Evolutionary conservation across 2,888 invertebrate species (phyloP), one percentile per base, ranked within the genome.

Genomic region (Acleris literana): DNA sequence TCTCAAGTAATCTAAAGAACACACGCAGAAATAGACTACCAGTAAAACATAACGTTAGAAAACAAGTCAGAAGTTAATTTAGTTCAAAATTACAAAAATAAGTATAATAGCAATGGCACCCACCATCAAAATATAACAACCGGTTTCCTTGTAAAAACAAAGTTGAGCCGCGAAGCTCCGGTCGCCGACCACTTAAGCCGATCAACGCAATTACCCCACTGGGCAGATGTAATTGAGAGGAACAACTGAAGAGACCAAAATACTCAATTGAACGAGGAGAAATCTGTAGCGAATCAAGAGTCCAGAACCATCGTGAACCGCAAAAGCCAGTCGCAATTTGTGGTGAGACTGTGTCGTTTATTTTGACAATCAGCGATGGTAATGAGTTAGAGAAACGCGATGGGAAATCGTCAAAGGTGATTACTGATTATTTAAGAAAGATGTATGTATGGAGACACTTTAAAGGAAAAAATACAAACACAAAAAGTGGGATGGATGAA

Each of bases 101-200:
- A 57, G 44, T 33, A 59, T 43, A 59, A 64, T 59, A 43, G 17
- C 49, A 64, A 29, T 29, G 54, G 54, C 44, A 51, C 29, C 54
- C 18, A 25, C 53, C 20, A 48, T 62, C 44, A 58, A 53, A 68
- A 69, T 54, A 71, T 74, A 76, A 79, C 69, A 69, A 76, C 64
- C 48, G 48, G 61, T 69, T 74, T 71, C 68, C 72, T 70, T 73
- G 72, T 71, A 73, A 60, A 63, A 48, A 63, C 71, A 67, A 67
- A 62, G 44, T 55, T 53, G 22, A 58, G 44, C 55, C 51, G 48
- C 18, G 57, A 64, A n/a, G 60, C 57, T 53, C 66, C 63, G 13
- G 71, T 70, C 73, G 72, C 71, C 73, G 68, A 76, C 75, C 82
- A 83, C 78, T 83, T 82, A 72, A 75, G 77, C 74, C 64, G 68